Evolutionary conservation across 2,113 vertebrate genomes (phyloP), one percentile per base, ranked within the genome.

Genomic region (Spizaetus ornatus): DNA sequence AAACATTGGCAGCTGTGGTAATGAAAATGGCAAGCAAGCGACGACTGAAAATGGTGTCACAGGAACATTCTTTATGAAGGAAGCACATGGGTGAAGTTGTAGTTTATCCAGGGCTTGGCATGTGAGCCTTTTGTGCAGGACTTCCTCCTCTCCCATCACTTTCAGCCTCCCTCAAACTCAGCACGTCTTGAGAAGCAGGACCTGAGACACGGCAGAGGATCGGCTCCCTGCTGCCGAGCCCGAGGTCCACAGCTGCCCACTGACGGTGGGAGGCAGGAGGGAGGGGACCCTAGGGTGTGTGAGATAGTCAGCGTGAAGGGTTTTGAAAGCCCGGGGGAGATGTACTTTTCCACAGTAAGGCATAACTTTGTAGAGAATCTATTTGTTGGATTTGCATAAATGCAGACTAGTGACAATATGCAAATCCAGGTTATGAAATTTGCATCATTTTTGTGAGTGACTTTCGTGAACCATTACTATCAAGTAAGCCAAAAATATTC

Each of bases 251-350:
- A 53, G 18, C 43, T 56, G 48, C 65, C 42, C 77, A 27, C 25
- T 0, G 0, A 3, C 0, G 0, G 29, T 0, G 1, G 62, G 15
- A 62, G 43, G 32, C 32, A 65, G 45, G 34, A 62, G 52, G 40
- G 40, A 61, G 47, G 36, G 45, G 26, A 34, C 16, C 52, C 12
- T 12, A 10, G 32, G 14, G 5, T 53, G 7, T 2, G 0, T 5
- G 29, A 56, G 43, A 43, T 8, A 27, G 11, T 7, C 45, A 56
- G 23, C 0, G 1, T 3, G 32, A 47, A 56, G 20, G 23, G 40
- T 6, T 47, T 43, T 29, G 66, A 40, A 76, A 82, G 29, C 15
- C 38, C 17, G 26, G n/a, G 29, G 14, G 10, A 87, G 48, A 40
- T 20, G 13, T 25, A 16, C 21, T 87, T 67, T 82, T 55, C 69